Base-by-base conservation (phyloP, 2,888 invertebrate genomes). In the Spisula solida region DNA sequence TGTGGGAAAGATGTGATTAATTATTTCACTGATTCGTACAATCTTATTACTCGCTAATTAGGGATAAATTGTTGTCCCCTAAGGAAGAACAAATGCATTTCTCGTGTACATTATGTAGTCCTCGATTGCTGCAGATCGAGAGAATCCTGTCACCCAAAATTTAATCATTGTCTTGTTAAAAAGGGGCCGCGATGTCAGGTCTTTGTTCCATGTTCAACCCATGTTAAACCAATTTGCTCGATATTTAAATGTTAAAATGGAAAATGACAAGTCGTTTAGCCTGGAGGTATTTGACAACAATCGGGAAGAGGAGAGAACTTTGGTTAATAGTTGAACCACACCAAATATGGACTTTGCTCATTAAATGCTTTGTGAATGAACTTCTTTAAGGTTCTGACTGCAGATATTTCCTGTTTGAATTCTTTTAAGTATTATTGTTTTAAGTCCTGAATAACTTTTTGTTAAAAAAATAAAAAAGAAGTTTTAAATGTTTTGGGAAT, bases 131-230 rank as follows among this genome's bases (percentile, higher is more conserved):
- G 29, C 41, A 79, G 78, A 87, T 75, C 79, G 41, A 20, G 60
- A 6, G 79, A 86, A 82, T 79, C 41, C 47, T 87, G 78, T 78
- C 31, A 12, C 56, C n/a, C 60, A 83, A 87, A 87, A 82, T 87
- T 82, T 82, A 82, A 87, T 87, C 87, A 82, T 79, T 70, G 56
- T 83, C 87, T 87, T 87, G 82, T 82, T 78, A 78, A 83, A 87
- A 79, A 47, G 79, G 60, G 56, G 66, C 55, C 75, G 79, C 41
- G 16, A 34, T 51, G 48, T n/a, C 80, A n/a, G 47, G 18, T 88
- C 88, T 84, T 88, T 83, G 88, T 84, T 87, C 78, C 80, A n/a
- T 70, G 29, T 60, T 80, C 47, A 80, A 70, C 75, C 34, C 66
- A 81, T 84, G 75, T 75, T 75, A 75, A 75, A 75, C 75, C 34